These are phyloP conservation scores for Osmoderma eremita DNA, from an alignment of 2,888 invertebrate species.

Conservation along the genomic window DNA sequence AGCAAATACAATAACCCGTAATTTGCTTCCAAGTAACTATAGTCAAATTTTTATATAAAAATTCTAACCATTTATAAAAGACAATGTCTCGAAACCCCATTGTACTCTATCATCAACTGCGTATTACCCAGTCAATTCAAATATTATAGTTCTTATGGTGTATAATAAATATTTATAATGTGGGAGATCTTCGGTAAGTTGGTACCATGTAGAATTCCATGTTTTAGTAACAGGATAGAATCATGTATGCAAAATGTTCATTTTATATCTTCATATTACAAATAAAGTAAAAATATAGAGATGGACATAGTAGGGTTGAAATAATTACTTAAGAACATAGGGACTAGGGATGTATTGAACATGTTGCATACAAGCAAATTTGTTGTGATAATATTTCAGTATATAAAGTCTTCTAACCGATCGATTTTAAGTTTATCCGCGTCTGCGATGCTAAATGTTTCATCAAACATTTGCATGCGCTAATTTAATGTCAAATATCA, in stretches of 20 bases:
- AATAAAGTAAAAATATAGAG: too few species aligned
- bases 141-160: constrained; percentile 8
- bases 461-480: not conserved
- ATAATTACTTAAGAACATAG: too few species aligned
- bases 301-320: too few species aligned
- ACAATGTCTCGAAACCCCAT: not conserved
- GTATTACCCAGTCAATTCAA: constrained; percentile 15
- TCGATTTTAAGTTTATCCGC: too few species aligned
- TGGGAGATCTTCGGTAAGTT: constrained; percentile 15
- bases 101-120: not conserved
- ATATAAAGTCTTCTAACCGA: too few species aligned
- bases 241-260: constrained; percentile 9
- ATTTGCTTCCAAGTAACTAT: constrained; percentile 6
- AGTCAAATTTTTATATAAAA: constrained; percentile 12
- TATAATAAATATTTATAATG: constrained; percentile 12
- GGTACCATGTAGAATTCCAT: not conserved
- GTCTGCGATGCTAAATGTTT: not conserved
- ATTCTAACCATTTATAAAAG: not conserved
- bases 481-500: too few species aligned
- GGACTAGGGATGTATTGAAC: too few species aligned
- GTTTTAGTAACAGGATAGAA: not conserved
- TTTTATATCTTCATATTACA: not conserved
- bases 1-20: constrained; percentile 23
- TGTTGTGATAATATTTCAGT: constrained; percentile 6
- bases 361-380: not conserved